phyloP scores from a whole-genome alignment of 2,888 invertebrate species.

The Apocheima hispidaria region DNA sequence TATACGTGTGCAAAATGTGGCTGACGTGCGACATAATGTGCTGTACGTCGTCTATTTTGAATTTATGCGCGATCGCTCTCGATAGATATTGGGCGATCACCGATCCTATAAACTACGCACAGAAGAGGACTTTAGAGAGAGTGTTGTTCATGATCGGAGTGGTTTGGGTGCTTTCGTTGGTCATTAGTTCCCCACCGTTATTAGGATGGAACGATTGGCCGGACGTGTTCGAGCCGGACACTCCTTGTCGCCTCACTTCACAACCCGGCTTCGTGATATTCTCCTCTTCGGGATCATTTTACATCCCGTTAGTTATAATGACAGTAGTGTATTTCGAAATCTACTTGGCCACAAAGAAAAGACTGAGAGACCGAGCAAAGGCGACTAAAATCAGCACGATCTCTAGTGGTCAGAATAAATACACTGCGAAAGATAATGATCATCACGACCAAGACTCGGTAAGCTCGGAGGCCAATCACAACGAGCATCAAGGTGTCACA shows the following conservation, averaged over 20 bases:
- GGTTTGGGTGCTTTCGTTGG: slow-evolving; percentile 94
- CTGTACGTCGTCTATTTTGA: slow-evolving; percentile 97
- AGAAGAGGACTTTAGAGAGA: slow-evolving; percentile 94
- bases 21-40: slow-evolving; percentile 97
- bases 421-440: slow-evolving; percentile 78
- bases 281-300: slow-evolving; percentile 97
- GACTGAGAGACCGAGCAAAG: slow-evolving; percentile 93
- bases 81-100: slow-evolving; percentile 98
- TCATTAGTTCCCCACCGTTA: slow-evolving; percentile 96
- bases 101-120: slow-evolving; percentile 97
- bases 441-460: slow-evolving; percentile 91
- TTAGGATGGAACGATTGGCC: slow-evolving; percentile 99
- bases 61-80: slow-evolving; percentile 96
- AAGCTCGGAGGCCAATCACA: slow-evolving; percentile 93
- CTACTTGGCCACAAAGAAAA: slow-evolving; percentile 95
- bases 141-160: slow-evolving; percentile 94
- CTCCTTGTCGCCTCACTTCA: slow-evolving; percentile 94
- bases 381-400: slow-evolving; percentile 93
- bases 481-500: slow-evolving; percentile 85
- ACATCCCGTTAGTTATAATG: slow-evolving; percentile 97
- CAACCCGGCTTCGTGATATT: slow-evolving; percentile 96
- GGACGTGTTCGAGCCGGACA: slow-evolving; percentile 90
- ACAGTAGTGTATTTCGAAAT: slow-evolving; percentile 98
- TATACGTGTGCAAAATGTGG: slow-evolving; percentile 97
- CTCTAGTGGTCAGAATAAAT: slow-evolving; percentile 76